Conservation (phyloP, 2,888 invertebrate genomes). For the Anorthoa munda region DNA sequence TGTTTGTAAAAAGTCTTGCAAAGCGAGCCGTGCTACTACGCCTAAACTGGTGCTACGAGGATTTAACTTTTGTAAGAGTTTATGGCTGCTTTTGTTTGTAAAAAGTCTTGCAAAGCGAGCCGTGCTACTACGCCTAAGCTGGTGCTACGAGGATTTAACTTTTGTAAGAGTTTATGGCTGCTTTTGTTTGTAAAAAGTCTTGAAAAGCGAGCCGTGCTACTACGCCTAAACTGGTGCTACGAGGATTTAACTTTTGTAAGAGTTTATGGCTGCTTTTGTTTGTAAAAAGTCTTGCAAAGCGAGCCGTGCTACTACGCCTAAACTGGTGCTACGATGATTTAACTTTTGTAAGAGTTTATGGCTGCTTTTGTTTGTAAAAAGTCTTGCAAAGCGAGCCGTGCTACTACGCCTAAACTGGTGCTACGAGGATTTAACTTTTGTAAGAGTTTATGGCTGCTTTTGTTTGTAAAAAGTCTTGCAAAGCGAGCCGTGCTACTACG, state of each 20-base stretch:
- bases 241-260: not conserved
- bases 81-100: not conserved
- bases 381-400: not conserved
- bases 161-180: conserved; percentile 7
- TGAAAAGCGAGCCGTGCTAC: not conserved
- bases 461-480: not conserved
- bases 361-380: not conserved
- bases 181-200: not conserved
- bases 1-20: not conserved
- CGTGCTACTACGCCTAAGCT: not conserved
- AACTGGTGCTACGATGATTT: not conserved
- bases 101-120: not conserved
- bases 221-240: not conserved
- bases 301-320: not conserved
- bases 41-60: conserved; percentile 1
- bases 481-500: not conserved
- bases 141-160: not conserved
- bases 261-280: not conserved
- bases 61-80: not conserved
- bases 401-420: not conserved
- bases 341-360: conserved; percentile 5
- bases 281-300: not conserved
- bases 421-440: conserved; percentile 4
- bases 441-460: conserved; percentile 7
- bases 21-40: not conserved